These are phyloP conservation scores for Trachelus stipa DNA, from an alignment of 2,888 invertebrate species.

Conservation along the genomic window DNA sequence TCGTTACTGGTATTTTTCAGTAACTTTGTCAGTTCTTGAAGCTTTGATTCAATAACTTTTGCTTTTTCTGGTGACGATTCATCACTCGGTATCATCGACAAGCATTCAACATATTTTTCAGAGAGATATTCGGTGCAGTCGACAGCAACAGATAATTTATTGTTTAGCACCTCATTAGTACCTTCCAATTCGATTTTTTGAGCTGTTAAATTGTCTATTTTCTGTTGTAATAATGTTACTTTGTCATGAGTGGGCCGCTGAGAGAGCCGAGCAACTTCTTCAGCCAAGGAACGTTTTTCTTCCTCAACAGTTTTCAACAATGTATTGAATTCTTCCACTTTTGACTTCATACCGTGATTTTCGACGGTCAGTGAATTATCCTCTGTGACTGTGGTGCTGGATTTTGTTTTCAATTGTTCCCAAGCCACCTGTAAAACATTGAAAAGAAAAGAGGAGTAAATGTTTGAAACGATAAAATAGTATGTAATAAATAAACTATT, in stretches of 20 bases:
- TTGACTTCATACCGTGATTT: constrained; percentile 4
- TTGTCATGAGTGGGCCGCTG: not conserved
- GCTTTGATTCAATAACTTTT: constrained; percentile 3
- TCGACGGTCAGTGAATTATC: not conserved
- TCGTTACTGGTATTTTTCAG: not conserved
- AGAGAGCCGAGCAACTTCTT: not conserved
- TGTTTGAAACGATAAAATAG: not conserved
- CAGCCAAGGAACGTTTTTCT: not conserved
- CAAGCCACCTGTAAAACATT: constrained; percentile 17
- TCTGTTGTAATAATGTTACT: constrained; percentile 12
- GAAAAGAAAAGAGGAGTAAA: not conserved
- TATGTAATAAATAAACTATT: not conserved
- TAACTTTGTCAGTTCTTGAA: constrained; percentile 9
- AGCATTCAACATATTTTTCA: not conserved
- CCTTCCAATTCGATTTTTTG: constrained; percentile 21
- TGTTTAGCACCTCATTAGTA: not conserved
- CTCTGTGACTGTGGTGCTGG: not conserved
- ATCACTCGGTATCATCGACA: not conserved
- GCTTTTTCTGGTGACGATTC: not conserved
- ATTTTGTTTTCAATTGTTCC: constrained; percentile 10
- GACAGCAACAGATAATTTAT: not conserved
- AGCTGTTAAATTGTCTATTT: constrained; percentile 12
- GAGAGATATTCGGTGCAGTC: not conserved
- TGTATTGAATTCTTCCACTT: constrained; percentile 5
- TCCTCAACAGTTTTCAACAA: not conserved